Base-by-base conservation (phyloP, 2,797 vertebrate genomes). In the Cryptoprocta ferox region DNA sequence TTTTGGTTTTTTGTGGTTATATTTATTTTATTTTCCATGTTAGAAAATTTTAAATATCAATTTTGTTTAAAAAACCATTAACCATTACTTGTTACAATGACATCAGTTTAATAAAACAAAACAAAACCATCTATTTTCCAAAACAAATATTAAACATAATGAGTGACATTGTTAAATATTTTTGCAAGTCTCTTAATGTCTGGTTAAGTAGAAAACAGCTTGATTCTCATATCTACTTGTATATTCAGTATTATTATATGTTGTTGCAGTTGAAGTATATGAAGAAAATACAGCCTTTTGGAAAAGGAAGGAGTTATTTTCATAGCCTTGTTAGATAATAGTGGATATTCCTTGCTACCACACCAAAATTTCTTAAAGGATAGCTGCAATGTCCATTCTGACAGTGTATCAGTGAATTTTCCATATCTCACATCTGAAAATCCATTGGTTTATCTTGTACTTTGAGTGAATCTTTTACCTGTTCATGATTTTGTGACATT, bases 281-380 rank as follows among this genome's bases (percentile, higher is more conserved):
- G 68, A 93, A 91, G 83, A 93, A 95, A 97, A 95, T 88, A 42
- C n/a, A 93, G n/a, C 26, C 26, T 92, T 80, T 84, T 92, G 45
- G 65, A 65, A 92, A 95, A 94, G 48, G 65, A 15, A 83, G 42
- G 32, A 66, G 13, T 89, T 89, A 79, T 92, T 94, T 91, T 93
- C 35, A 79, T 26, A 75, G 37, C 45, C 28, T 80, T 80, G 92
- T 79, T 26, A 93, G 76, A 39, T 97, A 66, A 42, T 94, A 88
- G 70, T 78, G 45, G 26, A 16, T 94, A 66, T 59, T 97, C 42
- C 84, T 88, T 95, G 66, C 76, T 85, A 71, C 3, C 21, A 70
- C 10, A 61, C 42, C 45, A 50, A 50, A 89, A 82, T 81, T 93
- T 95, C 42, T 92, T 91, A 79, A 68, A 93, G 70, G 30, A 86